phyloP scores from a whole-genome alignment of 2,797 vertebrate species.

The Podargus strigoides region DNA sequence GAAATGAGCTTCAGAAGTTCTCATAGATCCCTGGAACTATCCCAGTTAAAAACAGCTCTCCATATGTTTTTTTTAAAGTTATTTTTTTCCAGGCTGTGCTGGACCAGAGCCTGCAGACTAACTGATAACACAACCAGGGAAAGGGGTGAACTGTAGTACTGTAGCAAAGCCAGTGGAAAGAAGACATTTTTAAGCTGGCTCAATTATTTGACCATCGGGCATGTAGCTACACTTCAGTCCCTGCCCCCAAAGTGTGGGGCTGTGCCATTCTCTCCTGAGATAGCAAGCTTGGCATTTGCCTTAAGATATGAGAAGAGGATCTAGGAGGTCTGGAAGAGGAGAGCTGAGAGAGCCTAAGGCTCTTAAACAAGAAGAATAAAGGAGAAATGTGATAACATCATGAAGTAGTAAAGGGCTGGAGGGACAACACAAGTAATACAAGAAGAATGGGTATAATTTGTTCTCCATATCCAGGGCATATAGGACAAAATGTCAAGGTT shows the following conservation, averaged over 20 bases:
- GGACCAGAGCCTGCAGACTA: not conserved
- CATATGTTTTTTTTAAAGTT: not conserved
- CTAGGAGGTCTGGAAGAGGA: not conserved
- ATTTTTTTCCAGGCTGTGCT: not conserved
- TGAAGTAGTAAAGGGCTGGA: not conserved
- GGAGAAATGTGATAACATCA: not conserved
- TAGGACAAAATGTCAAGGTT: not conserved
- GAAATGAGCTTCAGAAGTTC: not conserved
- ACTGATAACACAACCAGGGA: not conserved
- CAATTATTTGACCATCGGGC: not conserved
- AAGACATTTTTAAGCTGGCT: not conserved
- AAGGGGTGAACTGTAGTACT: not conserved
- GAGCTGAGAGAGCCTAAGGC: not conserved
- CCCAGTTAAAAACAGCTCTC: not conserved
- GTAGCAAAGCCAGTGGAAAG: not conserved
- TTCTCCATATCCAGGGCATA: not conserved
- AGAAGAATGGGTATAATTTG: not conserved
- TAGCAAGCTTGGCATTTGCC: not conserved
- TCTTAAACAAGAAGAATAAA: not conserved
- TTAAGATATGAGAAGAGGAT: not conserved
- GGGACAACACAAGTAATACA: not conserved
- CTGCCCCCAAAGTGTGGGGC: not conserved
- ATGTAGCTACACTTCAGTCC: not conserved
- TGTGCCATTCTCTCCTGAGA: not conserved
- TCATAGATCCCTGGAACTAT: not conserved